Evolutionary conservation across 2,888 invertebrate genomes (phyloP), one percentile per base, ranked within the genome.

Genomic region (Chrysolina haemoptera): DNA sequence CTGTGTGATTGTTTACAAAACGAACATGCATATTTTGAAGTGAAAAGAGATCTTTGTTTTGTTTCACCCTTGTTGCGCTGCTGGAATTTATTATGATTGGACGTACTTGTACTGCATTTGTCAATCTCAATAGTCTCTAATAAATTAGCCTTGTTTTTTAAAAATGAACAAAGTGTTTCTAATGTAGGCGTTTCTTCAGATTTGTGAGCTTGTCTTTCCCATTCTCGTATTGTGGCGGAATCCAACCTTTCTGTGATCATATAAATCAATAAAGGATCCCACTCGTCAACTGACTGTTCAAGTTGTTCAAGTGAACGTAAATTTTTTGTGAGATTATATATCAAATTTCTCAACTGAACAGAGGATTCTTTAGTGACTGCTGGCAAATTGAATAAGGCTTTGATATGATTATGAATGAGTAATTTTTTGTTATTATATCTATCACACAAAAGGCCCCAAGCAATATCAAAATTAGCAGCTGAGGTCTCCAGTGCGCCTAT

Each of bases 301-400:
- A 68, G 46, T 40, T 35, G 16, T 59, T 46, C 20, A 14, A 62
- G 27, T 35, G 62, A 22, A n/a, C 41, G 16, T 27, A 68, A 68
- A 41, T 68, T 50, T 14, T 68, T 68, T 20, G 59, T 68, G n/a
- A 68, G 16, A 22, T 14, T 59, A 62, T 68, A 59, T 62, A 68
- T 68, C 18, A 62, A 27, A 53, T 68, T 59, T 41, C 62, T 59
- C 20, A 68, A 41, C 53, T 41, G n/a, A 40, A 10, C 43, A 2
- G 68, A 68, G 3, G 59, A 68, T 68, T 68, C 59, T 43, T 62
- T 35, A n/a, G 22, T 43, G 16, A 68, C 35, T 62, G 27, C 14
- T 55, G 53, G 55, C 35, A 68, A 68, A 40, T 59, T 68, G 55
- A 68, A 68, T n/a, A 62, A 40, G 12, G 68, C 68, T 40, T 68